Evolutionary conservation across 2,113 vertebrate species (phyloP).

Genomic region (Anoplopoma fimbria): DNA sequence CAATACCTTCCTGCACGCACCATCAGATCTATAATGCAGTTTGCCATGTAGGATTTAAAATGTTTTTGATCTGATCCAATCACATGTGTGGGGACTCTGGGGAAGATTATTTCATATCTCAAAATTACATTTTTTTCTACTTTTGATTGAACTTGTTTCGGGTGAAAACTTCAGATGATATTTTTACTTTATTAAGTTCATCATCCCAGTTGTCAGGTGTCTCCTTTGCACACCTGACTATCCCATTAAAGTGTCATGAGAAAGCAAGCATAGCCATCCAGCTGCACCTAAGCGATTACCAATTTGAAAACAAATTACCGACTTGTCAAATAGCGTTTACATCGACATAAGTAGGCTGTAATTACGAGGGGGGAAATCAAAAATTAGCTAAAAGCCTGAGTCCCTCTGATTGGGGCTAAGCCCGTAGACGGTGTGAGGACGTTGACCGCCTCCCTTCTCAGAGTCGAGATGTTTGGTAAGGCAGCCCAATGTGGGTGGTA

Average conservation of each 20-base stretch:
- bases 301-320: not conserved
- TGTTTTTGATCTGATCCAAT: not conserved
- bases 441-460: not conserved
- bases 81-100: not conserved
- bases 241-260: not conserved
- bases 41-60: not conserved
- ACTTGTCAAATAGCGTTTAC: not conserved
- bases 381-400: not conserved
- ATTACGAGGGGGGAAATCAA: not conserved
- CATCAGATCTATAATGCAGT: slow-evolving; percentile 4
- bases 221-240: not conserved
- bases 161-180: not conserved
- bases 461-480: not conserved
- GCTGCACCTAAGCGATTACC: too few relatives aligned
- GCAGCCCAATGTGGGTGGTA: not conserved
- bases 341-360: not conserved
- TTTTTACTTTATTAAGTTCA: not conserved
- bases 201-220: not conserved
- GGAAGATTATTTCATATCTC: not conserved
- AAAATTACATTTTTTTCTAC: not conserved
- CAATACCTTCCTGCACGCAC: not conserved
- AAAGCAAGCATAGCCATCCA: too few relatives aligned
- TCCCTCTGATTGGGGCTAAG: not conserved
- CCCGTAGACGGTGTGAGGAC: too few relatives aligned
- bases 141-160: not conserved